phyloP scores from a whole-genome alignment of 2,888 invertebrate genomes.

The Agriopis leucophaearia region DNA sequence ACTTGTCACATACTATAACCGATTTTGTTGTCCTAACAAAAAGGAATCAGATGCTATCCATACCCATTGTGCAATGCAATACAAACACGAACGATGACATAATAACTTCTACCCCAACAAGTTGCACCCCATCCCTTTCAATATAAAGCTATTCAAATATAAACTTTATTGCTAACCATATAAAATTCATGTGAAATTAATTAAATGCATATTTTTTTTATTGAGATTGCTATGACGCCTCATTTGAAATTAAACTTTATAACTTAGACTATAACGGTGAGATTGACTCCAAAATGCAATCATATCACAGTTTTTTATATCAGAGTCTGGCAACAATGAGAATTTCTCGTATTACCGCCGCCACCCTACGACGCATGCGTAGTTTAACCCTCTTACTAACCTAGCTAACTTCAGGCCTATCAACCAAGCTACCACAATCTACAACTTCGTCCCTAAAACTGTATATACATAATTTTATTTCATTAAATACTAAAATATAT shows the following conservation, averaged over 20 bases:
- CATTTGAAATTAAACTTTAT: constrained; percentile 65
- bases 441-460: constrained; percentile 79
- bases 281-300: constrained; percentile 53
- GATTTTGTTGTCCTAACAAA: neutral
- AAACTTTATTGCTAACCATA: constrained; percentile 8
- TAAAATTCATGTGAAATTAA: neutral
- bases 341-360: constrained; percentile 61
- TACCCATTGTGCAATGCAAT: constrained; percentile 43
- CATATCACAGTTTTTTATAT: constrained; percentile 58
- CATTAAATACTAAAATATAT: constrained; percentile 69
- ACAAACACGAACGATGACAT: constrained; percentile 66
- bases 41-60: constrained; percentile 26
- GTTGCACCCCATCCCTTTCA: constrained; percentile 49
- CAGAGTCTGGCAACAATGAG: constrained; percentile 77
- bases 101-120: constrained; percentile 64
- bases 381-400: constrained; percentile 32
- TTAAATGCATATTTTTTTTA: constrained; percentile 7
- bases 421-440: constrained; percentile 74
- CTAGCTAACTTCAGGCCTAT: constrained; percentile 70
- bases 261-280: constrained; percentile 52
- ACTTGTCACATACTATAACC: neutral
- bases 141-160: constrained; percentile 5
- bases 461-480: constrained; percentile 83
- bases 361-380: constrained; percentile 81
- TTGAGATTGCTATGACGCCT: constrained; percentile 14